A percentile compares a stretch with the other conserved stretches of the same genome.
Evolutionary conservation across 2,113 vertebrate genomes (phyloP).

Genomic region (Numenius arquata): DNA sequence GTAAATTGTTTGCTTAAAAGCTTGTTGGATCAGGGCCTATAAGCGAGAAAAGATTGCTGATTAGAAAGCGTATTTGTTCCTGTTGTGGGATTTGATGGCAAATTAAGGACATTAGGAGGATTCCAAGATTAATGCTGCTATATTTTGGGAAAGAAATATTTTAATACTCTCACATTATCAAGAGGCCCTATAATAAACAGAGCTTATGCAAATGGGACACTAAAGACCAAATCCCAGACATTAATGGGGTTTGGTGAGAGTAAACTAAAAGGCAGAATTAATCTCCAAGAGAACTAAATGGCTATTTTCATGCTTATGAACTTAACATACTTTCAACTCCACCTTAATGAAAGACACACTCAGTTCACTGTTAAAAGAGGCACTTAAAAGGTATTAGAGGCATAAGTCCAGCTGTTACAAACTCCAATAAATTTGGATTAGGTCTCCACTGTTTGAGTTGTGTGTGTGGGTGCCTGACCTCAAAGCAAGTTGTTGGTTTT

Average conservation of each 20-base stretch:
- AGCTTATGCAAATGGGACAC: conserved; percentile 55
- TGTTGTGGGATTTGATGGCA: conserved; percentile 58
- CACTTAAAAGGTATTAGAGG: conserved; percentile 71
- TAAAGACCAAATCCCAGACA: conserved; percentile 43
- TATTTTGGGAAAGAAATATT: conserved; percentile 54
- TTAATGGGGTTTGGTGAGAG: conserved; percentile 18
- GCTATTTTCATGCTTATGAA: conserved; percentile 69
- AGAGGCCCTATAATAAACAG: conserved; percentile 35
- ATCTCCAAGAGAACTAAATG: conserved; percentile 55
- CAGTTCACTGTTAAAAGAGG: conserved; percentile 64
- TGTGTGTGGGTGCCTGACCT: conserved; percentile 66
- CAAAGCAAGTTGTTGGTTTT: conserved; percentile 62
- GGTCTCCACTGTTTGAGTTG: conserved; percentile 70
- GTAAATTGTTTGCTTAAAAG: conserved; percentile 66
- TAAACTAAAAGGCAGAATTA: conserved; percentile 56
- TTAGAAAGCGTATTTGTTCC: conserved; percentile 51
- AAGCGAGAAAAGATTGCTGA: conserved; percentile 56
- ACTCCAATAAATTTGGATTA: conserved; percentile 73
- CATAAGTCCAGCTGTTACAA: conserved; percentile 71
- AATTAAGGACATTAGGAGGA: conserved; percentile 49
- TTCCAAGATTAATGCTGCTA: conserved; percentile 38
- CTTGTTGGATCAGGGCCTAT: conserved; percentile 51
- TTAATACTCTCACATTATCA: conserved; percentile 29
- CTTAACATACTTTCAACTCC: conserved; percentile 58
- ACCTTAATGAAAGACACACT: conserved; percentile 64